phyloP scores from a whole-genome alignment of 1,140 invertebrate species.

The Nymphalis io region DNA sequence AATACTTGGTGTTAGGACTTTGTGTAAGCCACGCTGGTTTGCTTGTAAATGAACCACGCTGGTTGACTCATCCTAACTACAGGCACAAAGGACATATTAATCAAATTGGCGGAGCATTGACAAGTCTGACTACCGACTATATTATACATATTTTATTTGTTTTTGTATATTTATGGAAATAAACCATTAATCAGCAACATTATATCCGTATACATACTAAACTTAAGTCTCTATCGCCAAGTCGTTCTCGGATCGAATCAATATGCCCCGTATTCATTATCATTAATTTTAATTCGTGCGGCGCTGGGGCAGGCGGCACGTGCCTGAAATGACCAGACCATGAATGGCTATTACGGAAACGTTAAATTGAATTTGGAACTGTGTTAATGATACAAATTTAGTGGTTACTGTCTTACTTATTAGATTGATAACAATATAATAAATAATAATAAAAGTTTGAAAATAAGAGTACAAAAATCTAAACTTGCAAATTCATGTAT shows the following conservation, averaged over 20 bases:
- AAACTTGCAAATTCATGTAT: too few species aligned
- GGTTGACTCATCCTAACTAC: too few species aligned
- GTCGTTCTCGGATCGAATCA: slow-evolving; percentile 42
- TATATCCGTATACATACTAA: background rate
- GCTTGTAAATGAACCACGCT: too few species aligned
- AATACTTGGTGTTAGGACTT: too few species aligned
- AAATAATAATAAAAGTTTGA: too few species aligned
- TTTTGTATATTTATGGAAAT: too few species aligned
- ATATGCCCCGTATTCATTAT: slow-evolving; percentile 53
- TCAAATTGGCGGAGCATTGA: too few species aligned
- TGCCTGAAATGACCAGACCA: slow-evolving; percentile 30
- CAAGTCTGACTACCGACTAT: too few species aligned
- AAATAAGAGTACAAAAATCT: too few species aligned
- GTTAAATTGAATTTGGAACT: slow-evolving; percentile 29
- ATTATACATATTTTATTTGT: too few species aligned
- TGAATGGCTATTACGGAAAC: slow-evolving; percentile 24
- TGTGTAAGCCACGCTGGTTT: too few species aligned
- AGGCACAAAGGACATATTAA: too few species aligned
- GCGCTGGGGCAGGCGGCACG: slow-evolving; percentile 16
- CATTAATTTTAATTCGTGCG: slow-evolving; percentile 56
- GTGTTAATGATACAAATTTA: slow-evolving; percentile 15
- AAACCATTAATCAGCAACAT: background rate
- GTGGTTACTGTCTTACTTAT: background rate
- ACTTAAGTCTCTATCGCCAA: background rate
- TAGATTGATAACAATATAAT: background rate